Conservation (phyloP, 1,140 invertebrate species). For the Sminthurides bifidus region DNA sequence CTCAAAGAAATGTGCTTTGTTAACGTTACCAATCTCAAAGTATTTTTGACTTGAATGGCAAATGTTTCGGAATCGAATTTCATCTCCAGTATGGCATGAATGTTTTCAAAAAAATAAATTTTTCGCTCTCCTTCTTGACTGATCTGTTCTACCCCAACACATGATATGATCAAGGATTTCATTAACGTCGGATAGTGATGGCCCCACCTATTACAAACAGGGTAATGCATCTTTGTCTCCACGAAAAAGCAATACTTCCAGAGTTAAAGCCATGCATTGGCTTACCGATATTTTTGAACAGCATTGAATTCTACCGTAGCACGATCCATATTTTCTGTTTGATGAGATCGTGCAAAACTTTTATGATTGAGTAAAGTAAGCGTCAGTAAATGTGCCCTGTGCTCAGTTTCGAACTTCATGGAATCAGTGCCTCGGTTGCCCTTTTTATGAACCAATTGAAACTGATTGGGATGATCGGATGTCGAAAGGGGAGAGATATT, state of each 20-base stretch:
- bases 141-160: slow-evolving; percentile 27
- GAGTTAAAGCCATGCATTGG: background rate
- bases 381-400: slow-evolving; percentile 79
- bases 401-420: slow-evolving; percentile 96
- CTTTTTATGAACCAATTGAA: slow-evolving; percentile 34
- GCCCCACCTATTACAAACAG: slow-evolving; percentile 23
- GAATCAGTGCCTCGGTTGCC: slow-evolving; percentile 67
- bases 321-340: slow-evolving; percentile 27
- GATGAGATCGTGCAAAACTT: slow-evolving; percentile 27
- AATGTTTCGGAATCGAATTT: slow-evolving; percentile 33
- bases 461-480: slow-evolving; percentile 43
- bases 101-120: slow-evolving; percentile 86
- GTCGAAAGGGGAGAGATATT: slow-evolving; percentile 51
- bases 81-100: slow-evolving; percentile 61
- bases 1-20: too few relatives aligned
- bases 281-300: slow-evolving; percentile 24
- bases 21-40: slow-evolving; percentile 33
- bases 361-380: slow-evolving; percentile 53
- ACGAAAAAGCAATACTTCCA: background rate
- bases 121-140: slow-evolving; percentile 38
- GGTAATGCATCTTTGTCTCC: background rate
- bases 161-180: slow-evolving; percentile 18
- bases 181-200: slow-evolving; percentile 23
- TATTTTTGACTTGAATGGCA: slow-evolving; percentile 26
- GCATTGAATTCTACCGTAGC: slow-evolving; percentile 22